Conservation (phyloP, 2,113 vertebrate genomes). For the Phylloscopus whistleri region DNA sequence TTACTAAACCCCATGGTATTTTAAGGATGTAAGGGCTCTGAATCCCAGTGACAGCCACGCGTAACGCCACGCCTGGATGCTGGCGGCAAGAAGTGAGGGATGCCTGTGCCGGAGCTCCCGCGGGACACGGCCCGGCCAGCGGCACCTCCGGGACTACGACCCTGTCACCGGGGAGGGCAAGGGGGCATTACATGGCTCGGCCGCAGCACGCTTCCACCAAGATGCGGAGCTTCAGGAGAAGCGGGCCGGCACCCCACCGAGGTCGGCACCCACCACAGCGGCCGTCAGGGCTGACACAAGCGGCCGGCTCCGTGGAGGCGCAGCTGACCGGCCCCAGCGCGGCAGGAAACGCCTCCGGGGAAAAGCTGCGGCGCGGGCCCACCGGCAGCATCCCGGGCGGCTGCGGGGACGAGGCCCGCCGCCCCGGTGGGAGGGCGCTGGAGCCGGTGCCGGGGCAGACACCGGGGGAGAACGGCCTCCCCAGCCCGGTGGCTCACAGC, state of each 20-base stretch:
- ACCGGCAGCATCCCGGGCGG: background rate
- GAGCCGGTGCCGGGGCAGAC: background rate
- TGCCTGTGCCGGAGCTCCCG: background rate
- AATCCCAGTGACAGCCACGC: background rate
- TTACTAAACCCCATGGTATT: background rate
- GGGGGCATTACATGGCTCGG: rapidly evolving
- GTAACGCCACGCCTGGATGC: background rate
- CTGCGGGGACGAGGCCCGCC: background rate
- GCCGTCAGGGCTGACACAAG: background rate
- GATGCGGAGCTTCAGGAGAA: background rate
- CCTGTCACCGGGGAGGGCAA: background rate
- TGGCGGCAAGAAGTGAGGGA: background rate
- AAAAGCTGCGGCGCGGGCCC: background rate
- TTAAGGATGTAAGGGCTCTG: background rate
- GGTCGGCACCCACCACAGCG: background rate
- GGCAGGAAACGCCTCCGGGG: background rate
- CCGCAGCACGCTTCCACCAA: background rate
- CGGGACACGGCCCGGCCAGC: background rate
- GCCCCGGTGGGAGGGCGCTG: background rate
- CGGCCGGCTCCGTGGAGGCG: background rate
- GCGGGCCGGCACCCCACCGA: background rate
- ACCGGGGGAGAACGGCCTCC: background rate
- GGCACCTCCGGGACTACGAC: background rate
- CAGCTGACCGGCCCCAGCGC: background rate
- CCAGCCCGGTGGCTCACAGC: background rate